Conservation (phyloP, 92 coral and sea anemone species). For the Porites cylindrica region DNA sequence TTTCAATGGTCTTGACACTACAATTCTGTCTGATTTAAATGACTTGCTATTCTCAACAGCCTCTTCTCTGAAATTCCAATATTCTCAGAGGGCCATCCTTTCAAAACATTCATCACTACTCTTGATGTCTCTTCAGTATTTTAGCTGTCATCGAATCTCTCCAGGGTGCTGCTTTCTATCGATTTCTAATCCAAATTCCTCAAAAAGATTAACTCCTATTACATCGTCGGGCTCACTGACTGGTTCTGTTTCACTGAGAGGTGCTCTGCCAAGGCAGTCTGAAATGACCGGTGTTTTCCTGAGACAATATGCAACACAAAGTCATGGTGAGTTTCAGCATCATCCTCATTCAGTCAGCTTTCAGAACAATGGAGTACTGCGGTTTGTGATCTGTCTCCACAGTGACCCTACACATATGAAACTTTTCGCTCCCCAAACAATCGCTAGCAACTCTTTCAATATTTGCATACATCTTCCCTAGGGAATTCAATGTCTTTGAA, state of each 20-base stretch:
- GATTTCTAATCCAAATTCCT: constrained; percentile 10
- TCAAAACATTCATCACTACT: constrained; percentile 51
- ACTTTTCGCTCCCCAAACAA: constrained; percentile 40
- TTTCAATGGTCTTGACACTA: constrained; percentile 11
- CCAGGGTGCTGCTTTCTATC: constrained; percentile 2
- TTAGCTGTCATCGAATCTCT: constrained; percentile 5
- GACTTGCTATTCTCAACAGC: constrained; percentile 52
- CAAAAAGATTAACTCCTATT: constrained; percentile 53
- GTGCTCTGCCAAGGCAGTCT: constrained; percentile 70
- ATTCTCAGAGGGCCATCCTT: constrained; percentile 52
- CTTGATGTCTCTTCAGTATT: constrained; percentile 13
- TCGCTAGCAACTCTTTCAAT: constrained; percentile 59
- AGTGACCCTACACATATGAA: constrained; percentile 48
- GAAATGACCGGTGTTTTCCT: constrained; percentile 53
- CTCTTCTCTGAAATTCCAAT: constrained; percentile 59
- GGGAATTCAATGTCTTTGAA: constrained; percentile 42
- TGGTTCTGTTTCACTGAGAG: constrained; percentile 39
- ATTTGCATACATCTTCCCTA: too few relatives aligned
- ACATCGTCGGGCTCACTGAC: constrained; percentile 29
- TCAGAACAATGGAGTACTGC: constrained; percentile 45
- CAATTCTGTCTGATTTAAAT: constrained; percentile 53
- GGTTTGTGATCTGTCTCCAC: constrained; percentile 69
- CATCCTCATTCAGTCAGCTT: constrained; percentile 41
- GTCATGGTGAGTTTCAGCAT: constrained; percentile 15
- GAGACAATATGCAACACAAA: constrained; percentile 37